phyloP scores from a whole-genome alignment of 2,797 vertebrate species.

The Gambelia wislizenii region DNA sequence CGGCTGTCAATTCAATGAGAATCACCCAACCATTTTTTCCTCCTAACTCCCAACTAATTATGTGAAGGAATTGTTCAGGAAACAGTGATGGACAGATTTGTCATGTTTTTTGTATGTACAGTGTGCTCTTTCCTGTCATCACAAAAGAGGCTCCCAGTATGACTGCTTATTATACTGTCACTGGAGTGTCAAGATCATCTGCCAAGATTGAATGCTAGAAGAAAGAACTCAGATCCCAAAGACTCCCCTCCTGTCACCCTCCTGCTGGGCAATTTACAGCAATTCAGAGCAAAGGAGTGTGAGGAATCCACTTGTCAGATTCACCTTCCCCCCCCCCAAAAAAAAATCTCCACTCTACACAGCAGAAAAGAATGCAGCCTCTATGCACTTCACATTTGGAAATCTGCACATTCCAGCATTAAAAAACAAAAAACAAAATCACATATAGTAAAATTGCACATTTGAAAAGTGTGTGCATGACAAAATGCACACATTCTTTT shows the following conservation, averaged over 20 bases:
- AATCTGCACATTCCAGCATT: too few relatives aligned
- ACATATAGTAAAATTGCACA: too few relatives aligned
- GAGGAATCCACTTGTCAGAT: constrained; percentile 35
- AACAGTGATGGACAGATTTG: constrained; percentile 49
- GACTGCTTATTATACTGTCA: constrained; percentile 43
- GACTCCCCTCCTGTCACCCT: constrained; percentile 46
- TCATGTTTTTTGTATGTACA: constrained; percentile 38
- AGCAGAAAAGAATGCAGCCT: too few relatives aligned
- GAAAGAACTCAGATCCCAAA: constrained; percentile 49
- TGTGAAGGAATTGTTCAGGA: constrained; percentile 36
- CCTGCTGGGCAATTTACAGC: constrained; percentile 55
- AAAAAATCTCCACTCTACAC: constrained; percentile 26
- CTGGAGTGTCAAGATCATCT: constrained; percentile 8
- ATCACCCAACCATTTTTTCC: background rate
- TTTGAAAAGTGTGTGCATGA: too few relatives aligned
- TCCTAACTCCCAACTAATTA: constrained; percentile 55
- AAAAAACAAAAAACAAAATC: too few relatives aligned
- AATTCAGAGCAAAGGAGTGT: constrained; percentile 33
- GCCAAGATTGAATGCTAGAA: constrained; percentile 24
- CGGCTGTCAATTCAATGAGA: constrained; percentile 17
- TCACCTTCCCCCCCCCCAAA: constrained; percentile 31
- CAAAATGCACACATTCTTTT: too few relatives aligned
- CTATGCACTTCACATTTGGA: too few relatives aligned
- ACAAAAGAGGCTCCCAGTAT: constrained; percentile 18
- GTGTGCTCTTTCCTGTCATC: constrained; percentile 40